Percentiles rank a stretch among this genome's conserved stretches.
Evolutionary conservation across 2,113 vertebrate species (phyloP).

Genomic region (Orthonyx spaldingii): DNA sequence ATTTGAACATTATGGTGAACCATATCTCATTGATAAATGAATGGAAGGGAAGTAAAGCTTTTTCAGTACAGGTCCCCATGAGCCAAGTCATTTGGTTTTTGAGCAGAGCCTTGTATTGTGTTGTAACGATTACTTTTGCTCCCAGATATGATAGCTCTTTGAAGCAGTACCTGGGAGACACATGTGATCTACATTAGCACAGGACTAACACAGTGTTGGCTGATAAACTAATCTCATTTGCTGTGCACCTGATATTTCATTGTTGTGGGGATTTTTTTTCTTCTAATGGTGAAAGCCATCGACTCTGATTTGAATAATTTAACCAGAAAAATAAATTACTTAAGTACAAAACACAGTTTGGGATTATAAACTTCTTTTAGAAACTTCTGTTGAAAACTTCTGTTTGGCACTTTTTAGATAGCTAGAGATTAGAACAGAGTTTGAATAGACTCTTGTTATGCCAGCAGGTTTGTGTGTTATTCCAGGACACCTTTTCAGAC

Average conservation of each 20-base stretch:
- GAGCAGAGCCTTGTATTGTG: constrained; percentile 46
- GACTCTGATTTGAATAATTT: constrained; percentile 17
- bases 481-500: background rate
- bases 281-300: background rate
- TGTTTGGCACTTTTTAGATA: background rate
- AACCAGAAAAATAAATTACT: constrained; percentile 32
- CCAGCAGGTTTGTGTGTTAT: background rate
- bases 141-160: constrained; percentile 47
- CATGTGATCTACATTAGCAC: background rate
- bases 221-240: constrained; percentile 51
- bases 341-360: background rate
- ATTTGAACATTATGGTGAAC: background rate
- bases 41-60: background rate
- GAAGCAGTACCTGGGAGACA: background rate
- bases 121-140: constrained; percentile 49
- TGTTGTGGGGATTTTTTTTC: background rate
- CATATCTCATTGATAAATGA: constrained; percentile 1
- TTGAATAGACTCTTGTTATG: background rate
- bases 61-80: background rate
- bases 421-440: background rate
- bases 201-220: background rate
- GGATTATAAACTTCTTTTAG: background rate
- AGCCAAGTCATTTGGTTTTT: constrained; percentile 14
- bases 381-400: background rate
- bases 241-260: constrained; percentile 36